Percentiles rank a stretch among this genome's conserved stretches.
These are phyloP conservation scores for Oscheius myriophilus DNA, from an alignment of 2,888 invertebrate species.

Conservation along the genomic window DNA sequence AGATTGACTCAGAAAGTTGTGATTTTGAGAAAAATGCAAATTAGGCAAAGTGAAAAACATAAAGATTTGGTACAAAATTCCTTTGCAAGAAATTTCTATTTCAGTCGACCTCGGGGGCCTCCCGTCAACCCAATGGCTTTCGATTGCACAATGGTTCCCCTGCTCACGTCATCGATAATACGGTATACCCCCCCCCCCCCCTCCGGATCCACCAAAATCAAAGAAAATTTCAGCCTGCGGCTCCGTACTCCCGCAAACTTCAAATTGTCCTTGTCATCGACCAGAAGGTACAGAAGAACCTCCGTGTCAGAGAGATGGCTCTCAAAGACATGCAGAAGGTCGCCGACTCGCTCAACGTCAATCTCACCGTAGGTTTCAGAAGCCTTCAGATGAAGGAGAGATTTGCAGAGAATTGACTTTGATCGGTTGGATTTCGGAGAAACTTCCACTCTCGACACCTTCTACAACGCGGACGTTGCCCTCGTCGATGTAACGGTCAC, in stretches of 20 bases:
- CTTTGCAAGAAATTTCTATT: neutral
- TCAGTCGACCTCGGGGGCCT: neutral
- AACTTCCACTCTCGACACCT: slow-evolving; percentile 89
- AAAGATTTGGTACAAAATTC: neutral
- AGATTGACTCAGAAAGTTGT: no score
- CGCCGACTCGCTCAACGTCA: slow-evolving; percentile 64
- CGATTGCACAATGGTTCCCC: slow-evolving; percentile 20
- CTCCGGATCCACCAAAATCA: no score
- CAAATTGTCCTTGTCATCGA: slow-evolving; percentile 69
- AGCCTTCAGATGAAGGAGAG: neutral
- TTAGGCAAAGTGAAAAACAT: no score
- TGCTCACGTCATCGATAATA: slow-evolving; percentile 18
- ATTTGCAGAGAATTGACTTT: slow-evolving; percentile 76
- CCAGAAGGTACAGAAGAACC: slow-evolving; percentile 64
- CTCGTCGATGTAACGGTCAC: slow-evolving; percentile 90
- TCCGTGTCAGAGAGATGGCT: slow-evolving; percentile 61
- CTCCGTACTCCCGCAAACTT: slow-evolving; percentile 44
- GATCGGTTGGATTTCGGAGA: slow-evolving; percentile 97
- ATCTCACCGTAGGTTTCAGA: slow-evolving; percentile 59
- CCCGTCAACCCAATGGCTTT: slow-evolving; percentile 12
- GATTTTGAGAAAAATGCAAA: no score
- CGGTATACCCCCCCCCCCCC: slow-evolving; percentile 4
- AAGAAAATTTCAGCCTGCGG: neutral
- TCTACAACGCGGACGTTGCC: slow-evolving; percentile 97
- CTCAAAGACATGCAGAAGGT: slow-evolving; percentile 67